Conservation (phyloP, 2,797 vertebrate genomes). For the Microhierax caerulescens region DNA sequence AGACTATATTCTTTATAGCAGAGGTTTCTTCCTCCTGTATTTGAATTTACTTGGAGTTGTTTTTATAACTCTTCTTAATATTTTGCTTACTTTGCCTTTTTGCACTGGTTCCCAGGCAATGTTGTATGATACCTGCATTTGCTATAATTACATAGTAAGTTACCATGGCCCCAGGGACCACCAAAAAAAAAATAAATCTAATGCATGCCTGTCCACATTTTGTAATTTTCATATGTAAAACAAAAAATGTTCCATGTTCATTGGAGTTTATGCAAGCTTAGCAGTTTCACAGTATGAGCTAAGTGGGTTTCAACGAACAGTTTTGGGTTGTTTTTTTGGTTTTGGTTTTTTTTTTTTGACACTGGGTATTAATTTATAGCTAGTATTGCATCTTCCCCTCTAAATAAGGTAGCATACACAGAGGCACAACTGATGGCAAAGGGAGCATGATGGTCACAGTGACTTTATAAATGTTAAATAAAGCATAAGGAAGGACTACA, state of each 20-base stretch:
- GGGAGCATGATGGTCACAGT: neutral
- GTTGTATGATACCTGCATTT: neutral
- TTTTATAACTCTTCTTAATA: neutral
- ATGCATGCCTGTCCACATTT: neutral
- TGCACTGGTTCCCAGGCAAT: neutral
- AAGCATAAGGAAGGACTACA: neutral
- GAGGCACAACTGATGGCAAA: neutral
- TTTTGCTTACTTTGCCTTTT: neutral
- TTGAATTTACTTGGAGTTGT: neutral
- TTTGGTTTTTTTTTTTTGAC: neutral
- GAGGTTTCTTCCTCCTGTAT: neutral
- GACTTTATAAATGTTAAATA: neutral
- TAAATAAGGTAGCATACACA: neutral
- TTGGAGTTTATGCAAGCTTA: neutral
- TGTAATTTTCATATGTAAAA: neutral
- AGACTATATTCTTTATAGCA: neutral
- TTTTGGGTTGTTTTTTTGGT: neutral
- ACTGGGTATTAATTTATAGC: neutral
- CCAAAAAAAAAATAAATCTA: neutral
- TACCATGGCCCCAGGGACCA: neutral
- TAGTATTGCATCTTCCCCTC: neutral
- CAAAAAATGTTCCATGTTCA: neutral
- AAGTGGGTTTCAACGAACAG: neutral
- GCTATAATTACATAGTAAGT: neutral
- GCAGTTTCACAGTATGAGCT: neutral